A percentile compares a stretch with the other conserved stretches of the same genome.
Conservation (phyloP, 2,888 invertebrate genomes). For the Athripsodes cinereus region DNA sequence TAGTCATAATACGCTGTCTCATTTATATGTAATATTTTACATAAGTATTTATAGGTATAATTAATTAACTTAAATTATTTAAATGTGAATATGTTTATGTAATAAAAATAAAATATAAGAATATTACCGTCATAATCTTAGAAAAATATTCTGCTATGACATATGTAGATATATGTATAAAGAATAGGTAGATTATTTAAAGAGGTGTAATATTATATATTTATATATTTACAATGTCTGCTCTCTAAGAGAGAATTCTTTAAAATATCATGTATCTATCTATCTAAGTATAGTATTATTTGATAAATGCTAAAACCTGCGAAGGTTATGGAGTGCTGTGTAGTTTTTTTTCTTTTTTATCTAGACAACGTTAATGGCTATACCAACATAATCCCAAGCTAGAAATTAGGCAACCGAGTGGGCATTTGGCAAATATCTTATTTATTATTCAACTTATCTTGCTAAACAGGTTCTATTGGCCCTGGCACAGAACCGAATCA, state of each 20-base stretch:
- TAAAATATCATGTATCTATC: background rate
- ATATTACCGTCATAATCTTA: too few relatives aligned
- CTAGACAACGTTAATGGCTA: slow-evolving; percentile 8
- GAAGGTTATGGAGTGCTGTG: slow-evolving; percentile 10
- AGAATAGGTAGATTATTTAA: too few relatives aligned
- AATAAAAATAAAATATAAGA: background rate
- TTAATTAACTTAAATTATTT: background rate
- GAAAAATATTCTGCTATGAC: too few relatives aligned
- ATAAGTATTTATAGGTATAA: background rate
- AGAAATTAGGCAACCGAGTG: slow-evolving; percentile 20
- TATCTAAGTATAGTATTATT: background rate
- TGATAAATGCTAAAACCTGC: slow-evolving; percentile 9
- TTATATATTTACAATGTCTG: too few relatives aligned
- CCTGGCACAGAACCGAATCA: slow-evolving; percentile 2
- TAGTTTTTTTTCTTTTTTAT: slow-evolving; percentile 3
- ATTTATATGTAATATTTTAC: too few relatives aligned
- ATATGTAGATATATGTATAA: too few relatives aligned
- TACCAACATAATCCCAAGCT: slow-evolving; percentile 16
- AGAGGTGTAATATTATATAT: too few relatives aligned
- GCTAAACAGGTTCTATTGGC: slow-evolving; percentile 17
- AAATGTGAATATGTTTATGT: background rate
- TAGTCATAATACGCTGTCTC: too few relatives aligned
- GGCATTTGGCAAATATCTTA: slow-evolving; percentile 20
- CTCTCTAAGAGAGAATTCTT: background rate
- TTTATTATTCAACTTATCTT: slow-evolving; percentile 21